Evolutionary conservation across 2,888 invertebrate genomes (phyloP).

Genomic region (Torymus tubicola): DNA sequence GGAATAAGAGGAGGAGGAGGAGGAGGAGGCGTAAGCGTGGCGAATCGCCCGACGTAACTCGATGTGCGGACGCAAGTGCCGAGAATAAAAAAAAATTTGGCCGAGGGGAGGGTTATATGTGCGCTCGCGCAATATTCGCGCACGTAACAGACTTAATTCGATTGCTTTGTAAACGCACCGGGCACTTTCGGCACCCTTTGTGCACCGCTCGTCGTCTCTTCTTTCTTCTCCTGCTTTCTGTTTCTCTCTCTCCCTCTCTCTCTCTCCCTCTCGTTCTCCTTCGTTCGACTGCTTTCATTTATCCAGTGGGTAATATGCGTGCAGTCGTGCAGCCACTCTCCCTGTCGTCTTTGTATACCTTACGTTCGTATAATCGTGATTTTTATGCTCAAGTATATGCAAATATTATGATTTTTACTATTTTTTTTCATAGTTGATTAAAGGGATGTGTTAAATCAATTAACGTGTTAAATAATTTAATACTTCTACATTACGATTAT

Average conservation of each 20-base stretch:
- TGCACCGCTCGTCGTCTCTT: neutral
- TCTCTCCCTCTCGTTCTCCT: neutral
- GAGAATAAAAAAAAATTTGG: constrained; percentile 9
- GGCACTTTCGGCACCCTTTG: constrained; percentile 56
- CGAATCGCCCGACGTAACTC: constrained; percentile 27
- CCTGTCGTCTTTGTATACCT: neutral
- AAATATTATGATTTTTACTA: no score
- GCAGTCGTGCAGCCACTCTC: neutral
- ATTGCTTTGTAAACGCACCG: constrained; percentile 39
- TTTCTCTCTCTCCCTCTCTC: neutral
- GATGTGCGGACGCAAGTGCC: neutral
- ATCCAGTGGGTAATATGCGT: neutral
- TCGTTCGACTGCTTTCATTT: constrained; percentile 4
- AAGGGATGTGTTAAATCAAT: no score
- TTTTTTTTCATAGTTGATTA: no score
- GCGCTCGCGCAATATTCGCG: constrained; percentile 18
- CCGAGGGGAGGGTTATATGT: neutral
- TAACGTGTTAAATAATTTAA: no score
- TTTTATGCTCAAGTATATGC: no score
- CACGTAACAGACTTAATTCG: constrained; percentile 42
- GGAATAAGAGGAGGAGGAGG: no score
- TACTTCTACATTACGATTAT: no score
- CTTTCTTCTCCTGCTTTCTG: neutral
- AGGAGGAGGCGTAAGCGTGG: constrained; percentile 17
- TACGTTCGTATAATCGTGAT: neutral